A percentile compares a stretch with the other conserved stretches of the same genome.
These are phyloP conservation scores for Amblyornis subalaris DNA, from an alignment of 2,113 vertebrate genomes.

Conservation along the genomic window DNA sequence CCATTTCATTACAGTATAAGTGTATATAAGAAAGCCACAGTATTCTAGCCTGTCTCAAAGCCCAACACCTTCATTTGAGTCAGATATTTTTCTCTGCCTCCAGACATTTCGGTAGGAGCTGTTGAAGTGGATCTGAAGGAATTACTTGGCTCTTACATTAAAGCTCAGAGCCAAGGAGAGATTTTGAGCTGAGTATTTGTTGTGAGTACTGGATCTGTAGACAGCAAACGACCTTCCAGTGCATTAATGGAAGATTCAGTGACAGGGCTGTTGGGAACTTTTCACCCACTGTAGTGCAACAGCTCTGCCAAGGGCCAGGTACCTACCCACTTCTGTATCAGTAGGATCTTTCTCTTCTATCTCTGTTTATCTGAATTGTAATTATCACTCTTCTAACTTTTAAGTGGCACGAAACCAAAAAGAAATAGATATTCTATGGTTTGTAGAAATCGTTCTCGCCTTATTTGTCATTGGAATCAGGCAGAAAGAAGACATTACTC, in stretches of 20 bases:
- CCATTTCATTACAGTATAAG: background rate
- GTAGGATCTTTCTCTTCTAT: background rate
- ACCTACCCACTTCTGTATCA: background rate
- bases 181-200: background rate
- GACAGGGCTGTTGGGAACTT: background rate
- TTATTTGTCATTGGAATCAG: background rate
- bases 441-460: background rate
- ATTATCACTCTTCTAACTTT: background rate
- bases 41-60: background rate
- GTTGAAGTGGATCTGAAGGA: background rate
- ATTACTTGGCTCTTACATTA: background rate
- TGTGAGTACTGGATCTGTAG: background rate
- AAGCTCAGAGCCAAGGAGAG: background rate
- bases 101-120: background rate
- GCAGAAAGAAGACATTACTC: background rate
- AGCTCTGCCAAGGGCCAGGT: background rate
- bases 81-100: background rate
- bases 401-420: background rate
- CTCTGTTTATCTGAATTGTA: background rate
- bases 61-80: background rate
- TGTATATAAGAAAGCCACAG: background rate
- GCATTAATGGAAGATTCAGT: background rate
- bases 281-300: background rate
- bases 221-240: background rate
- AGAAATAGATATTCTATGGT: background rate